Conservation (phyloP, 2,888 invertebrate species). For the Melinaea marsaeus region DNA sequence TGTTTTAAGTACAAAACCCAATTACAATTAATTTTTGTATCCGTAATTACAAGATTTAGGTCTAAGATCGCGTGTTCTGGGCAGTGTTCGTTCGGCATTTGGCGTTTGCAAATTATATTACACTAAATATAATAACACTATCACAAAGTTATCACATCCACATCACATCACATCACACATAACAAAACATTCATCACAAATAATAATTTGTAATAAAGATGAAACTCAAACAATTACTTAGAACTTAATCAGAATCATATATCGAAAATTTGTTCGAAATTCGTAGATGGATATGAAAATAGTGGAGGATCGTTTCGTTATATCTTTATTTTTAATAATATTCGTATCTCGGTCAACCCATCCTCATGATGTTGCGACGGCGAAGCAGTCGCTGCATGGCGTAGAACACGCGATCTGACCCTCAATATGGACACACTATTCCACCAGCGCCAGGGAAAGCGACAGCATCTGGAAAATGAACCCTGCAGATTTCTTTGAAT, state of each 20-base stretch:
- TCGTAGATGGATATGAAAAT: not conserved
- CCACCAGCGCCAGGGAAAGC: conserved; percentile 74
- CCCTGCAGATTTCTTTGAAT: conserved; percentile 84
- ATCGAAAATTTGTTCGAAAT: not conserved
- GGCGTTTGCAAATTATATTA: conserved; percentile 49
- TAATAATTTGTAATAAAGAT: conserved; percentile 15
- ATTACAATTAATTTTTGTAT: conserved; percentile 51
- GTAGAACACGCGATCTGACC: conserved; percentile 77
- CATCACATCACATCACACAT: conserved; percentile 29
- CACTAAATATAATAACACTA: conserved; percentile 50
- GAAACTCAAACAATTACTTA: conserved; percentile 12
- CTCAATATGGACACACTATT: conserved; percentile 81
- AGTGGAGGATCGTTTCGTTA: conserved; percentile 1
- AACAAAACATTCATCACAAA: conserved; percentile 29
- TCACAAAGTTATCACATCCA: conserved; percentile 66
- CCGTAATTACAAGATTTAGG: conserved; percentile 41
- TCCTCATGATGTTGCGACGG: conserved; percentile 73
- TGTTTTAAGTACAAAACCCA: conserved; percentile 69
- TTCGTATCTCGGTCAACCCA: conserved; percentile 54
- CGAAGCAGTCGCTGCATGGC: conserved; percentile 72
- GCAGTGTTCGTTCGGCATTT: conserved; percentile 55
- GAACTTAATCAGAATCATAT: not conserved
- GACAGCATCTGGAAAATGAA: conserved; percentile 79
- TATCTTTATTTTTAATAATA: not conserved
- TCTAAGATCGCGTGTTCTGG: conserved; percentile 72